Evolutionary conservation across 1,140 invertebrate genomes (phyloP).

Genomic region (Hypothenemus hampei): DNA sequence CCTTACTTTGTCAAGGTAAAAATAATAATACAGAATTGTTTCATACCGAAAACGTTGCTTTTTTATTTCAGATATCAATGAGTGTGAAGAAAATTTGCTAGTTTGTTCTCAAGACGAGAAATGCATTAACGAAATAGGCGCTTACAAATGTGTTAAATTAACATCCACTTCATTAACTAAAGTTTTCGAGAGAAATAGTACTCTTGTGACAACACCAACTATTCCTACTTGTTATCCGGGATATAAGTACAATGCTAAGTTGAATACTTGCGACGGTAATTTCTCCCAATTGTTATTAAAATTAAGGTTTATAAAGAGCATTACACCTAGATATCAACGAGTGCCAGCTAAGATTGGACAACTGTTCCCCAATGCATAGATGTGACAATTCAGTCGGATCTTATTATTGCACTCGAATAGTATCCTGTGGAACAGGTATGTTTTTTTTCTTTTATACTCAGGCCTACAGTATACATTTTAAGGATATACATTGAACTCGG

Average conservation of each 20-base stretch:
- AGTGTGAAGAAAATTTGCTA: conserved; percentile 61
- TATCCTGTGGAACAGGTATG: conserved; percentile 82
- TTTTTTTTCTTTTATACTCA: neutral
- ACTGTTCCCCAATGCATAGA: conserved; percentile 62
- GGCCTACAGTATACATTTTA: neutral
- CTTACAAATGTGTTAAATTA: conserved; percentile 61
- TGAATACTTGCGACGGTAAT: conserved; percentile 41
- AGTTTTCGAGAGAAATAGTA: neutral
- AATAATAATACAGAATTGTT: conserved; percentile 2
- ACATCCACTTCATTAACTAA: conserved; percentile 22
- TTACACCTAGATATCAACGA: conserved; percentile 56
- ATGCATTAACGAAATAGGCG: conserved; percentile 69
- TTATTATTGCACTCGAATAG: conserved; percentile 74
- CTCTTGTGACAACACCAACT: conserved; percentile 1
- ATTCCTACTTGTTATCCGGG: conserved; percentile 42
- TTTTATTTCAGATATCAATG: conserved; percentile 61
- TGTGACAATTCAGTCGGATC: conserved; percentile 90
- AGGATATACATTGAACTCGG: conserved; percentile 86
- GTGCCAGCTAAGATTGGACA: conserved; percentile 54
- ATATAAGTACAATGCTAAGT: conserved; percentile 35
- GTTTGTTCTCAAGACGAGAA: conserved; percentile 58
- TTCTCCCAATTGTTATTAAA: neutral
- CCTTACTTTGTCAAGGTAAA: conserved; percentile 50
- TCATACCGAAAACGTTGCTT: conserved; percentile 3
- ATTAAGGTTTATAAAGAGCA: neutral